Percentiles rank a stretch among this genome's conserved stretches.
These are phyloP conservation scores for Copidosoma floridanum DNA, from an alignment of 1,140 invertebrate species.

Conservation along the genomic window DNA sequence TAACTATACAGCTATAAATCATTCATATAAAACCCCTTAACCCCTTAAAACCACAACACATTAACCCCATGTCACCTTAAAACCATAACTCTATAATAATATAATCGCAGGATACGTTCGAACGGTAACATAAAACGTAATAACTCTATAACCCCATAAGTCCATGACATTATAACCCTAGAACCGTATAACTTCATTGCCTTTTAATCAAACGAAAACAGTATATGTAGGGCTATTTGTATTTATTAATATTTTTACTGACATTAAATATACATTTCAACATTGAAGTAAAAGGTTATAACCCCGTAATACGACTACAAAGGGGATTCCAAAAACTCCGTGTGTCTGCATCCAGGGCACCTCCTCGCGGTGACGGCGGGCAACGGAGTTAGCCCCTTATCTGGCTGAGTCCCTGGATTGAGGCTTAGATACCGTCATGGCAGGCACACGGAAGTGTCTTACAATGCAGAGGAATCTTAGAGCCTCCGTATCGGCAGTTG, in stretches of 20 bases:
- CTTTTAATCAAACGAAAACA: background rate
- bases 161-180: no score
- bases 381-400: background rate
- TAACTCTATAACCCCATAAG: no score
- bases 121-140: background rate
- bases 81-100: no score
- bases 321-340: background rate
- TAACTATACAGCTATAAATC: background rate
- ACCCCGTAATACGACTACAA: background rate
- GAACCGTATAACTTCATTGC: no score
- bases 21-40: no score
- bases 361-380: no score
- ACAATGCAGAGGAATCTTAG: conserved; percentile 1
- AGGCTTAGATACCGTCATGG: background rate
- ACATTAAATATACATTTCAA: background rate
- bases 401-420: background rate
- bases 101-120: background rate
- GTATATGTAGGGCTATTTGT: background rate
- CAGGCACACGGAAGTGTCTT: no score
- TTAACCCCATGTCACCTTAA: background rate
- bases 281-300: no score
- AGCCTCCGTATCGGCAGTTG: background rate
- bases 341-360: no score
- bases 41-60: no score
- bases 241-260: background rate